These are phyloP conservation scores for Drosophila teissieri DNA, from an alignment of 1,140 invertebrate genomes.

Conservation along the genomic window DNA sequence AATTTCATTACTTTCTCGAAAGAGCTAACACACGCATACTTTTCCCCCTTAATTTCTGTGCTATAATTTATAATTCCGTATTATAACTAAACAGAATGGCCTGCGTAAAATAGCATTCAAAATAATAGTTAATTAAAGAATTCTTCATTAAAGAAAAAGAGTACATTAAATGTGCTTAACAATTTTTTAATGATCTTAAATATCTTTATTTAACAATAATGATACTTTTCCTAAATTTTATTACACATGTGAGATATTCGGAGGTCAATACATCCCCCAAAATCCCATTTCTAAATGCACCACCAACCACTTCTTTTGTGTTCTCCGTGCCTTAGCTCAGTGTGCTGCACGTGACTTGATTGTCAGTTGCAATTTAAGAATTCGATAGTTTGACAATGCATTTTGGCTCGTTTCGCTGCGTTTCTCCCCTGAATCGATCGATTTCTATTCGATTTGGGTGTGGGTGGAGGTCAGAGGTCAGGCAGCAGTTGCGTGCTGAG, in stretches of 20 bases:
- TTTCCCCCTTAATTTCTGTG: too few species aligned
- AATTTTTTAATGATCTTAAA: too few species aligned
- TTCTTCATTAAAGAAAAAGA: too few species aligned
- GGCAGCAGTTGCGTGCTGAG: slow-evolving; percentile 41
- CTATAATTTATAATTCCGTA: too few species aligned
- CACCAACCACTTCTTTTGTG: slow-evolving; percentile 2
- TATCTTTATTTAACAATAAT: too few species aligned
- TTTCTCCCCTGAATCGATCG: slow-evolving; percentile 24
- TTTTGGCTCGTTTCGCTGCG: slow-evolving; percentile 65
- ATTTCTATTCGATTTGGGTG: slow-evolving; percentile 51
- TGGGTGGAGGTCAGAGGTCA: slow-evolving; percentile 38
- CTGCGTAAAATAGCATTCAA: too few species aligned
- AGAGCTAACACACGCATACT: too few species aligned
- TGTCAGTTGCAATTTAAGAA: slow-evolving; percentile 83
- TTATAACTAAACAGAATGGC: too few species aligned
- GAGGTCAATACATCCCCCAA: slow-evolving; percentile 3
- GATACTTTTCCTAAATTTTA: not conserved
- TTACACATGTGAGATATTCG: not conserved
- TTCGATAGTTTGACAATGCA: slow-evolving; percentile 83
- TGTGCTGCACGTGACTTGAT: slow-evolving; percentile 77
- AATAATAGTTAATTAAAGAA: too few species aligned
- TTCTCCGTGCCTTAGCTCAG: slow-evolving; percentile 37
- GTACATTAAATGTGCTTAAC: too few species aligned
- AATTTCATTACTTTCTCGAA: slow-evolving; percentile 10
- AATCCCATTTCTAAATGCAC: slow-evolving; percentile 19